phyloP scores from a whole-genome alignment of 2,888 invertebrate species.

The Heteropelma amictum region DNA sequence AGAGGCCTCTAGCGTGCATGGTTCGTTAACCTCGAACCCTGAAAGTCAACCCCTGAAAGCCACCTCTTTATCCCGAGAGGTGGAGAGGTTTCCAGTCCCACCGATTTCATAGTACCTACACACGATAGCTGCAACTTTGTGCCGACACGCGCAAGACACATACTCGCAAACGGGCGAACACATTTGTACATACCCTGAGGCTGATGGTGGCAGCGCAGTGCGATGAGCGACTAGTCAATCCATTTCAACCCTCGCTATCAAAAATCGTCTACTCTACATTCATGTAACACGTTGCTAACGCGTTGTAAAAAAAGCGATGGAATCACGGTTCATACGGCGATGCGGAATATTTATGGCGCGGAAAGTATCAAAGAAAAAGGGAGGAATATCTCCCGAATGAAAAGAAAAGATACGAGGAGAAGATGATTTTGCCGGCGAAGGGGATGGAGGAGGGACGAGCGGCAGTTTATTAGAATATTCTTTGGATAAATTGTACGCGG shows the following conservation, averaged over 20 bases:
- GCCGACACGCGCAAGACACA: conserved; percentile 6
- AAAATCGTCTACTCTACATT: conserved; percentile 53
- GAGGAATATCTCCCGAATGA: background rate
- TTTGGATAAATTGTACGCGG: conserved; percentile 4
- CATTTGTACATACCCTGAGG: conserved; percentile 11
- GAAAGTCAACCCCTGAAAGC: conserved; percentile 56
- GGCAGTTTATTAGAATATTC: conserved; percentile 32
- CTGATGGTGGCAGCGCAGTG: conserved; percentile 34
- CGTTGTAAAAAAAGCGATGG: conserved; percentile 12
- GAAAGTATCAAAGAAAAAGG: background rate
- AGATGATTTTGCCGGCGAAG: conserved; percentile 33
- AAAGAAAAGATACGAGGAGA: conserved; percentile 6
- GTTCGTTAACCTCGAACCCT: conserved; percentile 66
- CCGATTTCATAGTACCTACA: conserved; percentile 37
- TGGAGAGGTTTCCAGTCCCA: conserved; percentile 38
- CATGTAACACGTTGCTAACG: conserved; percentile 48
- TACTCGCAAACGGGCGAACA: background rate
- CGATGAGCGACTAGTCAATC: conserved; percentile 36
- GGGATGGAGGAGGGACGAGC: background rate
- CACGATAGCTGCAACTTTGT: no score
- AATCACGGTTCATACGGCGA: conserved; percentile 16
- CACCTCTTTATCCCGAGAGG: conserved; percentile 43
- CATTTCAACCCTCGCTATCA: conserved; percentile 7
- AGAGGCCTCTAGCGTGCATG: conserved; percentile 63
- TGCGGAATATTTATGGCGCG: conserved; percentile 38